A percentile compares a stretch with the other conserved stretches of the same genome.
Evolutionary conservation across 2,113 vertebrate species (phyloP).

Genomic region (Emydocephalus ijimae): DNA sequence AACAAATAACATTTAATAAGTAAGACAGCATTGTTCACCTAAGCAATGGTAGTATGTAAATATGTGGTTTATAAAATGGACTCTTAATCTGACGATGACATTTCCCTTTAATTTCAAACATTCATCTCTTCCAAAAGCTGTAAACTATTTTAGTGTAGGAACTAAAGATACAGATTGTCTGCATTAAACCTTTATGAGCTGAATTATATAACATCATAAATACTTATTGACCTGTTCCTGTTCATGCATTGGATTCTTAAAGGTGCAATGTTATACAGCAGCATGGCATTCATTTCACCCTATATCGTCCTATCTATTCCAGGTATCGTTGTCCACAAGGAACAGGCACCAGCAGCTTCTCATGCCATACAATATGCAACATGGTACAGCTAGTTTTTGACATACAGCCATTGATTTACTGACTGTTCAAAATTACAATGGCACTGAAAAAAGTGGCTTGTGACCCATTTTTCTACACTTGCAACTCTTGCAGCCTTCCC

Average conservation of each 20-base stretch:
- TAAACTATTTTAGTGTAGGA: not conserved
- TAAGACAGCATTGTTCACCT: not conserved
- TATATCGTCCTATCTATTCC: not conserved
- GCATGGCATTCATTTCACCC: not conserved
- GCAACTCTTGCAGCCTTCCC: not conserved
- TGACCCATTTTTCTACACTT: not conserved
- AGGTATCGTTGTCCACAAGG: not conserved
- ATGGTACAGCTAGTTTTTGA: not conserved
- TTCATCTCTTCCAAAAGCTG: not conserved
- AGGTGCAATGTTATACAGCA: not conserved
- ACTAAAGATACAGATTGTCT: not conserved
- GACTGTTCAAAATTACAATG: not conserved
- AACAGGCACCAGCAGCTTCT: not conserved
- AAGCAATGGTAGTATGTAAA: not conserved
- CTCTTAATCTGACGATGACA: constrained; percentile 14
- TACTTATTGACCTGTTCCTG: not conserved
- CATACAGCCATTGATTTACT: not conserved
- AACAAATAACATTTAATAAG: not conserved
- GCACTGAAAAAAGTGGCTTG: not conserved
- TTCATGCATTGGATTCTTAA: too few relatives aligned
- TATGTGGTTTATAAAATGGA: not conserved
- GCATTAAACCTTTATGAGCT: not conserved
- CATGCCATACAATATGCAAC: not conserved
- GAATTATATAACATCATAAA: not conserved
- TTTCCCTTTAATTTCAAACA: constrained; percentile 10